Percentiles rank a stretch among this genome's conserved stretches.
Evolutionary conservation across 2,113 vertebrate genomes (phyloP).

Genomic region (Ancistrus triradiatus): DNA sequence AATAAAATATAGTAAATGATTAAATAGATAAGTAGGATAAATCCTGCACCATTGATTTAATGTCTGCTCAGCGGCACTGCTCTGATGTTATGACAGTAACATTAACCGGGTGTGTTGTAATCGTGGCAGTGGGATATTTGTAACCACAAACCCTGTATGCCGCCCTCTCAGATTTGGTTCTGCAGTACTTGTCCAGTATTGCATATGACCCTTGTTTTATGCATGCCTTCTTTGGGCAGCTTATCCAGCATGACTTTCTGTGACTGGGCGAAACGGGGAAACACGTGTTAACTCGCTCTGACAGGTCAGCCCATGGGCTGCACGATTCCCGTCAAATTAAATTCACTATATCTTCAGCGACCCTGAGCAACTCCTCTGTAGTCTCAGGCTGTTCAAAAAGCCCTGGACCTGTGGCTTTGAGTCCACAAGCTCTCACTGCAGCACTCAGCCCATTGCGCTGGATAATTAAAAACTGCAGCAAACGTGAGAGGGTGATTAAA

Average conservation of each 20-base stretch:
- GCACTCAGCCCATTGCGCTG: slow-evolving; percentile 33
- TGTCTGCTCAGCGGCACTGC: too few relatives aligned
- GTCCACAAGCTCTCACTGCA: slow-evolving; percentile 26
- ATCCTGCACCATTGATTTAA: too few relatives aligned
- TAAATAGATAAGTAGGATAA: too few relatives aligned
- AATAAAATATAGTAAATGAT: too few relatives aligned
- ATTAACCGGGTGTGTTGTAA: too few relatives aligned
- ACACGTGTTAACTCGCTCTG: slow-evolving; percentile 33
- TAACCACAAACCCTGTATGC: too few relatives aligned
- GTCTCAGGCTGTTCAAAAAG: slow-evolving; percentile 24
- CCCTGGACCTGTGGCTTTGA: slow-evolving; percentile 32
- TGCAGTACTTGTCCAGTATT: too few relatives aligned
- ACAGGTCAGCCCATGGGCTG: slow-evolving; percentile 35
- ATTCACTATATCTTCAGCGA: slow-evolving; percentile 45
- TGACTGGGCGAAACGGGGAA: slow-evolving; percentile 14
- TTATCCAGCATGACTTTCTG: slow-evolving; percentile 14
- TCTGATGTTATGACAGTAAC: too few relatives aligned
- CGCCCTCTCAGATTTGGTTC: too few relatives aligned
- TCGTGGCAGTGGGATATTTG: too few relatives aligned
- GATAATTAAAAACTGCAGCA: slow-evolving; percentile 41
- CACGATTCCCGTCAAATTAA: slow-evolving; percentile 46
- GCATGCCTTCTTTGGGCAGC: background rate
- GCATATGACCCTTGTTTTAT: too few relatives aligned
- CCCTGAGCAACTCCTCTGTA: slow-evolving; percentile 29
- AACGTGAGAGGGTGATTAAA: slow-evolving; percentile 40